A percentile compares a stretch with the other conserved stretches of the same genome.
These are phyloP conservation scores for Sweltsa coloradensis DNA, from an alignment of 1,140 invertebrate genomes.

Conservation along the genomic window DNA sequence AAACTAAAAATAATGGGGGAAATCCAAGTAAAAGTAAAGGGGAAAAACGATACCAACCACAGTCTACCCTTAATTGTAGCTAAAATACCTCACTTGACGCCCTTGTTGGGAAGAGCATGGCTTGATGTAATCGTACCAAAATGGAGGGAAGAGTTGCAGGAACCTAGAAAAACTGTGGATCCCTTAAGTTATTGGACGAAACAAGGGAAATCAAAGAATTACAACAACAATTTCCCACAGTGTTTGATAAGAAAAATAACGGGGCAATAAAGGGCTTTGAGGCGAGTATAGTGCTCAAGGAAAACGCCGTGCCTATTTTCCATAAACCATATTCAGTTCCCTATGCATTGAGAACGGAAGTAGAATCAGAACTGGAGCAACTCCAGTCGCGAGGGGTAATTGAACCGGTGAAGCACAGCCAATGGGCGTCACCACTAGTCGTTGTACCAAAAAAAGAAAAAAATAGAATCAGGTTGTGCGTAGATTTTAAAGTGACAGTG, in stretches of 20 bases:
- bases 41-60: no score
- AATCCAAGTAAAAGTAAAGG: no score
- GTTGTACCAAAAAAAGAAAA: slow-evolving; percentile 32
- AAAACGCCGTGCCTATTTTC: not conserved
- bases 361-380: not conserved
- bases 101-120: no score
- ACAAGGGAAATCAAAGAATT: no score
- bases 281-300: not conserved
- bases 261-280: not conserved
- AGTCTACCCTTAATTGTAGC: no score
- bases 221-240: not conserved
- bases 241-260: not conserved
- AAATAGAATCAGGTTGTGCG: slow-evolving; percentile 29
- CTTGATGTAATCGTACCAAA: no score
- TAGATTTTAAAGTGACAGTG: slow-evolving; percentile 31
- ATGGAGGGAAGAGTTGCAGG: no score
- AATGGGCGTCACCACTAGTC: slow-evolving; percentile 30
- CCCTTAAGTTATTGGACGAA: no score
- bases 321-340: not conserved
- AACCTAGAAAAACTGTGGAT: no score
- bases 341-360: not conserved
- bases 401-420: slow-evolving; percentile 5
- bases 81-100: no score
- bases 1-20: no score
- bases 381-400: not conserved